These are phyloP conservation scores for Mirounga angustirostris DNA, from an alignment of 2,113 vertebrate species.

Conservation along the genomic window DNA sequence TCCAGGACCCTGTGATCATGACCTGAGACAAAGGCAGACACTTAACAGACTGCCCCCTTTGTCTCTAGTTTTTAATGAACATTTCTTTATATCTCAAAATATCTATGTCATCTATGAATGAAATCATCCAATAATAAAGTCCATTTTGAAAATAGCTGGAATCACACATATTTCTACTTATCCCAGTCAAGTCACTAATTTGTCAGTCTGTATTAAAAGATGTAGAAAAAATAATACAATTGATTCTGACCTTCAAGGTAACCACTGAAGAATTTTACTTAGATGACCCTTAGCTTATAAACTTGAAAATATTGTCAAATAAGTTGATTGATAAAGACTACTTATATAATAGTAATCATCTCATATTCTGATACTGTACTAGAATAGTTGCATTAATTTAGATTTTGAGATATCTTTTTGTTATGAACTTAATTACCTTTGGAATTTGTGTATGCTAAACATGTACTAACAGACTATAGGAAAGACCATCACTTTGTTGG, in stretches of 20 bases:
- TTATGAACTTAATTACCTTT: neutral
- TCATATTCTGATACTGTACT: neutral
- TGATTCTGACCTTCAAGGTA: neutral
- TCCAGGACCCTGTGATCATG: neutral
- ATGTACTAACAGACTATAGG: neutral
- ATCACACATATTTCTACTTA: neutral
- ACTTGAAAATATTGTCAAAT: neutral
- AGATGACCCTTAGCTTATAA: neutral
- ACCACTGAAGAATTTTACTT: neutral
- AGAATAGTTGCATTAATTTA: neutral
- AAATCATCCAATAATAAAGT: neutral
- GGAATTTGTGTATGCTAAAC: neutral
- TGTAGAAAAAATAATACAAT: neutral
- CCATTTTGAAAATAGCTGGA: neutral
- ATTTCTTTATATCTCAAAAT: neutral
- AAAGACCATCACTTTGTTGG: neutral
- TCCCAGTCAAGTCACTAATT: neutral
- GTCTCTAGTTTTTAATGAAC: neutral
- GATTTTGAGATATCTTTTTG: conserved; percentile 6
- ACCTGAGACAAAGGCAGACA: neutral
- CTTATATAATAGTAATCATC: neutral
- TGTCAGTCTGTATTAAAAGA: neutral
- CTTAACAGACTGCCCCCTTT: neutral
- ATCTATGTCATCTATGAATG: neutral
- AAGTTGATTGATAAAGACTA: neutral